Conservation (phyloP, 1,140 invertebrate genomes). For the Drosophila pandora region DNA sequence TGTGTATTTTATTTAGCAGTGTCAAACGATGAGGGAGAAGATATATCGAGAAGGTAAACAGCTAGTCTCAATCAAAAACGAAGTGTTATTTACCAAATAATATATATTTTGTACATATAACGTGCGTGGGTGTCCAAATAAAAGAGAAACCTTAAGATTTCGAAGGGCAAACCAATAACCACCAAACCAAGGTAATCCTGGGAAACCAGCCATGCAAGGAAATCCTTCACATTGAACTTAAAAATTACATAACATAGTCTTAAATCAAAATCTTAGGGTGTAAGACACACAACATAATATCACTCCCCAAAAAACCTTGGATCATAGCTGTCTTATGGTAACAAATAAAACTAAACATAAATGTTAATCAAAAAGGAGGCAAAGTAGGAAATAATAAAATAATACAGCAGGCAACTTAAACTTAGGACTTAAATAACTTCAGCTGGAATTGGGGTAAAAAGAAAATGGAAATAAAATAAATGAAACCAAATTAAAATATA, state of each 20-base stretch:
- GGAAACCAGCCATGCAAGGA: conserved; percentile 24
- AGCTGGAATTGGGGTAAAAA: conserved; percentile 64
- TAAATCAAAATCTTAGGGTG: conserved; percentile 10
- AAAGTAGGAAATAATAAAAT: conserved; percentile 12
- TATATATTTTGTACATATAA: conserved; percentile 37
- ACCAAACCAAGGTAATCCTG: conserved; percentile 33
- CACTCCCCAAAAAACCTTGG: conserved; percentile 4
- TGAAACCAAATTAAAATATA: conserved; percentile 49
- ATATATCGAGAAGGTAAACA: conserved; percentile 46
- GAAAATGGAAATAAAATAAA: conserved; percentile 70
- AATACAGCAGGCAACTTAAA: conserved; percentile 53
- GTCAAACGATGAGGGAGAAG: conserved; percentile 13
- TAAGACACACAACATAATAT: conserved; percentile 18
- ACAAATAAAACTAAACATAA: conserved; percentile 10
- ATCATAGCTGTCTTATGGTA: conserved; percentile 5
- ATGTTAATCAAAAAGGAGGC: conserved; percentile 17
- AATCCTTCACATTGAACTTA: conserved; percentile 24
- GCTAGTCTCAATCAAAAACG: conserved; percentile 43
- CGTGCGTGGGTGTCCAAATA: conserved; percentile 51
- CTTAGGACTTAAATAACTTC: conserved; percentile 73
- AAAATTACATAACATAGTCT: conserved; percentile 20
- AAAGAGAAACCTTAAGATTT: neutral
- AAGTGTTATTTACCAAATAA: conserved; percentile 58
- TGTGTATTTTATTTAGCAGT: conserved; percentile 17
- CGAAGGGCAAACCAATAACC: conserved; percentile 32